phyloP scores from a whole-genome alignment of 2,797 vertebrate species.

The Onychomys torridus region DNA sequence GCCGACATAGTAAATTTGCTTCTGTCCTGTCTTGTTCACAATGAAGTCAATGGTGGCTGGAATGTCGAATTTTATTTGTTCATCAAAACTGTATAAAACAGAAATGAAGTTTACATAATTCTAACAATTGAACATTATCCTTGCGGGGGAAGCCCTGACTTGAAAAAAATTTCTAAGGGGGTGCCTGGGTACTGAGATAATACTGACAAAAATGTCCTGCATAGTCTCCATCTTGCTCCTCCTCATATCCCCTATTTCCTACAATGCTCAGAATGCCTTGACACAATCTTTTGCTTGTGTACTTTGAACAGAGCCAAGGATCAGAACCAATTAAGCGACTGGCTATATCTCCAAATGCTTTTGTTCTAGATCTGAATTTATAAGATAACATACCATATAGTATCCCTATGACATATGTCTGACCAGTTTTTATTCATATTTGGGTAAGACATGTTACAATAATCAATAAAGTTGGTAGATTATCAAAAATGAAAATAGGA shows the following conservation, averaged over 20 bases:
- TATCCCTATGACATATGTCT: background rate
- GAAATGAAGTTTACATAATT: background rate
- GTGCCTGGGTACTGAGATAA: background rate
- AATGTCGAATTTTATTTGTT: slow-evolving; percentile 92
- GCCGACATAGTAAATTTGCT: slow-evolving; percentile 90
- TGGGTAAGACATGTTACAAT: background rate
- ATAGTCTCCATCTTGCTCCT: fast-evolving
- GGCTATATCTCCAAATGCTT: background rate
- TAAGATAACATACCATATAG: background rate
- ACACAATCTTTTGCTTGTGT: background rate
- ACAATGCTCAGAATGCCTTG: background rate
- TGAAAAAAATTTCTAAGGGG: background rate
- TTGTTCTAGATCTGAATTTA: background rate
- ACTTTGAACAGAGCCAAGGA: background rate
- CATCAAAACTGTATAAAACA: slow-evolving; percentile 88
- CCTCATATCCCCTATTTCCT: background rate
- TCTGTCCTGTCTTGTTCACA: slow-evolving; percentile 89
- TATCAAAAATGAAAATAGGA: background rate
- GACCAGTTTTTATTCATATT: background rate
- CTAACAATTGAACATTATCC: background rate
- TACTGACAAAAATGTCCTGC: background rate
- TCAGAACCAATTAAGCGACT: background rate
- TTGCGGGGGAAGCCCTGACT: background rate
- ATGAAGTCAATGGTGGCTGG: slow-evolving; percentile 90
- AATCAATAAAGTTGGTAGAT: background rate